These are phyloP conservation scores for Cryptomyrus ogoouensis DNA, from an alignment of 2,113 vertebrate species.

Conservation along the genomic window DNA sequence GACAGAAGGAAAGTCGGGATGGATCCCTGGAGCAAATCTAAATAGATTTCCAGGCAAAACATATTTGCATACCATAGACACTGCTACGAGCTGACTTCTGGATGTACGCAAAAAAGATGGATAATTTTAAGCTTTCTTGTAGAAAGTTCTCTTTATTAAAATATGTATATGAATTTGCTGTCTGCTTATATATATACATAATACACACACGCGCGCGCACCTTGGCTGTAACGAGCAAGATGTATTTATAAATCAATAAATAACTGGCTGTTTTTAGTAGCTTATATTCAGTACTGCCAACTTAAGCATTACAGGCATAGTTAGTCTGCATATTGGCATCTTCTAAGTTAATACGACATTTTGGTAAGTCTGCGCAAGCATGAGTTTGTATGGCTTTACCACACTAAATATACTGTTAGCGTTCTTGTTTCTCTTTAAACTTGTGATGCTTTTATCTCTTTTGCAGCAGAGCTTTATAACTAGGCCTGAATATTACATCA, in stretches of 20 bases:
- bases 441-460: background rate
- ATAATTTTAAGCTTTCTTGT: constrained; percentile 56
- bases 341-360: background rate
- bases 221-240: constrained; percentile 1
- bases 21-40: constrained; percentile 70
- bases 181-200: constrained; percentile 20
- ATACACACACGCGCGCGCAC: too few relatives aligned
- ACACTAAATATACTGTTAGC: background rate
- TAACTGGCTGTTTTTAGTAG: background rate
- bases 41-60: constrained; percentile 76
- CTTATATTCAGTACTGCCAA: background rate
- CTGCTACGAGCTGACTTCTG: constrained; percentile 61
- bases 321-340: background rate
- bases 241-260: constrained; percentile 15
- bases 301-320: background rate
- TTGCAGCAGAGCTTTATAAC: background rate
- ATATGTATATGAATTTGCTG: constrained; percentile 43
- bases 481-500: background rate
- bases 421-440: background rate
- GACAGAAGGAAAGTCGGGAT: constrained; percentile 69
- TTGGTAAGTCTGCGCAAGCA: background rate
- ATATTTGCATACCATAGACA: constrained; percentile 70
- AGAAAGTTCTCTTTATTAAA: constrained; percentile 61
- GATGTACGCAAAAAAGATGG: constrained; percentile 62
- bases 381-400: background rate